Percentiles rank a stretch among this genome's conserved stretches.
Evolutionary conservation across 2,888 invertebrate species (phyloP).

Genomic region (Prenolepis imparis): DNA sequence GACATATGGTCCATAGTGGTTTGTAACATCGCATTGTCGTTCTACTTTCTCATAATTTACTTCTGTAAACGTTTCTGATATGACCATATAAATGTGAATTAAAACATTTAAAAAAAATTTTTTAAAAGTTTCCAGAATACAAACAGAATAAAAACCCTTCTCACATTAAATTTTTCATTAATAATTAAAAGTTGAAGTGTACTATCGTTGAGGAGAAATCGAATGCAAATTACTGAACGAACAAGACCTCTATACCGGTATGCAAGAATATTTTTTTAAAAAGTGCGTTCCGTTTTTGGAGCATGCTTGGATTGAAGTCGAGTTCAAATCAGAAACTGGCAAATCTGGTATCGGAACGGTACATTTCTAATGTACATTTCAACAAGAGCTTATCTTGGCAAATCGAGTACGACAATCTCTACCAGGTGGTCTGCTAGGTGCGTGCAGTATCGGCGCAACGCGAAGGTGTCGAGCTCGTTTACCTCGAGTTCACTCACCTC

Average conservation of each 20-base stretch:
- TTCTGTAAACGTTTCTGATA: not conserved
- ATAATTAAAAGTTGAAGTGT: constrained; percentile 26
- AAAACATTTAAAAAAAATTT: not conserved
- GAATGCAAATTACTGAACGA: constrained; percentile 3
- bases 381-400: not conserved
- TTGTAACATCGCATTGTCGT: not conserved
- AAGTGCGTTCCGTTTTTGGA: not conserved
- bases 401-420: not conserved
- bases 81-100: not conserved
- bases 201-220: constrained; percentile 27
- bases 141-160: not conserved
- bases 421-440: constrained; percentile 19
- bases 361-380: constrained; percentile 5
- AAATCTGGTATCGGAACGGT: not conserved
- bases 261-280: not conserved
- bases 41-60: not conserved
- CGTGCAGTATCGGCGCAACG: constrained; percentile 18
- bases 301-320: not conserved
- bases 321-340: not conserved
- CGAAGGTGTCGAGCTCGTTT: constrained; percentile 43
- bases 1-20: constrained; percentile 15
- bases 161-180: not conserved
- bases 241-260: not conserved
- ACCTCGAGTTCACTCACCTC: constrained; percentile 66
- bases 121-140: not conserved